Conservation (phyloP, 1,140 invertebrate genomes). For the Tetramorium alpestre region DNA sequence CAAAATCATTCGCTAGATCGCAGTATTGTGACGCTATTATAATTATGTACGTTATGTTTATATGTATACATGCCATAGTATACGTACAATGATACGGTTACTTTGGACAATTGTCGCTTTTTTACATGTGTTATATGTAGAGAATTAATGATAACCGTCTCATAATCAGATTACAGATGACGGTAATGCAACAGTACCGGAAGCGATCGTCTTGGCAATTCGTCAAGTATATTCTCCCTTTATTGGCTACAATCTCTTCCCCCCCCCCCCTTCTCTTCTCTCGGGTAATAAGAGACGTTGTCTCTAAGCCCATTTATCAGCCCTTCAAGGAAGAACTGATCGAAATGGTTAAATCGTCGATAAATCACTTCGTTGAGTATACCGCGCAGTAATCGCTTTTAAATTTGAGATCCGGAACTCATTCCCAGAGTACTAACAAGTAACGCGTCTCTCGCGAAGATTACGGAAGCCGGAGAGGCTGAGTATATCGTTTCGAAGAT, state of each 20-base stretch:
- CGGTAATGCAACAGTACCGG: no score
- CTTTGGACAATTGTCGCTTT: background rate
- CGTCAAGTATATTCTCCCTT: no score
- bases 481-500: background rate
- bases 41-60: background rate
- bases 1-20: background rate
- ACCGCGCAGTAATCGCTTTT: conserved; percentile 27
- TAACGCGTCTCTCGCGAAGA: conserved; percentile 32
- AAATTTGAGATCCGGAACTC: conserved; percentile 50
- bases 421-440: conserved; percentile 33
- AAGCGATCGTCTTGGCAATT: no score
- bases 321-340: background rate
- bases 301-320: background rate
- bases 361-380: conserved; percentile 27
- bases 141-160: no score
- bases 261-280: background rate
- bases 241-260: background rate
- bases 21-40: background rate
- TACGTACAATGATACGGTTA: background rate
- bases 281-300: background rate
- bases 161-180: no score
- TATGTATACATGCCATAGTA: background rate
- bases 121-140: no score
- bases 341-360: conserved; percentile 39
- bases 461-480: background rate